These are phyloP conservation scores for Epinotia ramella DNA, from an alignment of 2,888 invertebrate genomes.

Conservation along the genomic window DNA sequence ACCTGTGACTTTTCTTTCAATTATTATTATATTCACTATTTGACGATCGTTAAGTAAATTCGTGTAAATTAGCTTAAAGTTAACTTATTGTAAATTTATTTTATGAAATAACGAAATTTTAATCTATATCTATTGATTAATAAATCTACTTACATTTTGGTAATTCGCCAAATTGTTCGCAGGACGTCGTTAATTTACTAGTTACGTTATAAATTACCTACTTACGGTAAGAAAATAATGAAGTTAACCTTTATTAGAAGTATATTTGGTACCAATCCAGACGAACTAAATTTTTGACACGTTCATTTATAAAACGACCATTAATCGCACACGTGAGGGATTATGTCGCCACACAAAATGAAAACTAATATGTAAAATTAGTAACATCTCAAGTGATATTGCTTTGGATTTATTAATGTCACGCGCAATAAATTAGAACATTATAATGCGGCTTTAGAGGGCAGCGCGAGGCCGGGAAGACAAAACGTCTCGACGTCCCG, in stretches of 20 bases:
- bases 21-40: too few relatives aligned
- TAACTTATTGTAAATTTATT: too few relatives aligned
- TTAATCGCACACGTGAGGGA: conserved; percentile 40
- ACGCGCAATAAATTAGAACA: conserved; percentile 69
- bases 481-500: conserved; percentile 64
- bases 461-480: conserved; percentile 58
- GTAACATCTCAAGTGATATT: conserved; percentile 45
- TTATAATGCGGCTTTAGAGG: conserved; percentile 60
- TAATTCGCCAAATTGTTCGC: too few relatives aligned
- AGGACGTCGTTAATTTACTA: background rate
- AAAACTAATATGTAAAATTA: conserved; percentile 48
- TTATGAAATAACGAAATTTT: too few relatives aligned
- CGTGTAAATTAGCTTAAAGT: too few relatives aligned
- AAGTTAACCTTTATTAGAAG: background rate
- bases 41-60: too few relatives aligned
- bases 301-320: conserved; percentile 28
- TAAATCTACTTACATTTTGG: too few relatives aligned
- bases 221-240: background rate
- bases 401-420: conserved; percentile 63
- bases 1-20: too few relatives aligned
- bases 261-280: too few relatives aligned
- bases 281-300: conserved; percentile 16
- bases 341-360: conserved; percentile 47
- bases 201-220: background rate
- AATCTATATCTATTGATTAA: too few relatives aligned